Conservation (phyloP, 2,888 invertebrate species). For the Drosophila mettleri region DNA sequence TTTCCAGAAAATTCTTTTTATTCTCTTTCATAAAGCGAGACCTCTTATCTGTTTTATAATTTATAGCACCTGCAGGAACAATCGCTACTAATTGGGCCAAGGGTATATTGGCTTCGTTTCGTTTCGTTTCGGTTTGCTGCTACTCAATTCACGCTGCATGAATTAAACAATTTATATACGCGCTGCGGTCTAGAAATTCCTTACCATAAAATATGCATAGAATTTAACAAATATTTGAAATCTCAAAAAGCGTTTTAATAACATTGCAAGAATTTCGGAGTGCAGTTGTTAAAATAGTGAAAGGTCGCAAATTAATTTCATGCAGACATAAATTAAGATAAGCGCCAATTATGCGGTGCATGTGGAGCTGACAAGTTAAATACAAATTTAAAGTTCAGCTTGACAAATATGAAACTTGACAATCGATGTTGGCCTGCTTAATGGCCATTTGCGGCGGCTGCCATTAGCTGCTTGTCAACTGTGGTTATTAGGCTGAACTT, state of each 20-base stretch:
- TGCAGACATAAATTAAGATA: neutral
- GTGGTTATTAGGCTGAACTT: neutral
- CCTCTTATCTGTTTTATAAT: too few relatives aligned
- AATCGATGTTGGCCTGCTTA: neutral
- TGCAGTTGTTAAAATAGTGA: neutral
- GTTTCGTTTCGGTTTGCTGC: too few relatives aligned
- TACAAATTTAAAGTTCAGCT: neutral
- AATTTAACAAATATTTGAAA: neutral
- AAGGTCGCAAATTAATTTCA: constrained; percentile 3
- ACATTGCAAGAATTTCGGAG: neutral
- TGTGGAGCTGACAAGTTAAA: constrained; percentile 1
- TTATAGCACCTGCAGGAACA: constrained; percentile 1
- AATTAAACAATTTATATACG: neutral
- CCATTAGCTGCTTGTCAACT: neutral
- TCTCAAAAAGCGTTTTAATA: neutral
- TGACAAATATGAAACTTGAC: neutral
- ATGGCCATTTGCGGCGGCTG: neutral
- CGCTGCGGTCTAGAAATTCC: constrained; percentile 5
- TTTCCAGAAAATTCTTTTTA: too few relatives aligned
- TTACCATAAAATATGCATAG: constrained; percentile 2
- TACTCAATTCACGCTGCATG: neutral
- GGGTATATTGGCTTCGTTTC: neutral
- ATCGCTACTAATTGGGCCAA: neutral
- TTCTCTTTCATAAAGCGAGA: too few relatives aligned
- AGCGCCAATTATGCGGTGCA: constrained; percentile 5